Evolutionary conservation across 2,113 vertebrate species (phyloP).

Genomic region (Alces alces): DNA sequence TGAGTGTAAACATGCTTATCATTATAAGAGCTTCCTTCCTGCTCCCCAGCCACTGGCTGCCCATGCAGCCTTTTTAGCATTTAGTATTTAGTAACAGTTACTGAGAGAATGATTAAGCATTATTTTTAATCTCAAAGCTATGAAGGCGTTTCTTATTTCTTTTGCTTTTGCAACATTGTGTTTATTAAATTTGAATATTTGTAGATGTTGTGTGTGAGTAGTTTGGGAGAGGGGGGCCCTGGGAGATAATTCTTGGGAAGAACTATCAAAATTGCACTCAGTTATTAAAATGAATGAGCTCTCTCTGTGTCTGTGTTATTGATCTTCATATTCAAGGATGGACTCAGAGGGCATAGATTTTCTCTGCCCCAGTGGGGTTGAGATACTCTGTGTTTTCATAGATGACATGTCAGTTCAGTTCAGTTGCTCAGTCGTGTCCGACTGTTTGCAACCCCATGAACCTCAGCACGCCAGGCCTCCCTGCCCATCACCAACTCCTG

Average conservation of each 20-base stretch:
- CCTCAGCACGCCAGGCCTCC: no score
- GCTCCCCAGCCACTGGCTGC: background rate
- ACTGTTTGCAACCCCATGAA: no score
- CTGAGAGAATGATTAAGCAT: constrained; percentile 5
- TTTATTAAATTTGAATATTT: constrained; percentile 47
- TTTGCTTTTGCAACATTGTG: constrained; percentile 34
- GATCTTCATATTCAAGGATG: constrained; percentile 17
- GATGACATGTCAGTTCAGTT: background rate
- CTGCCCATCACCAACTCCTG: no score
- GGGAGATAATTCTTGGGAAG: constrained; percentile 1
- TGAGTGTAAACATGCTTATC: background rate
- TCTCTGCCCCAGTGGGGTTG: background rate
- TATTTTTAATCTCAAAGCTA: constrained; percentile 32
- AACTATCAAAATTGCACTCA: constrained; percentile 23
- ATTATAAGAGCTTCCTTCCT: constrained; percentile 31
- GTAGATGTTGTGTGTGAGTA: background rate
- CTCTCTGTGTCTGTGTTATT: constrained; percentile 37
- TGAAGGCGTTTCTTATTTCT: constrained; percentile 30
- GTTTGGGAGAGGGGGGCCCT: background rate
- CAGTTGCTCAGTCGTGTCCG: no score
- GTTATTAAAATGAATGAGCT: constrained; percentile 45
- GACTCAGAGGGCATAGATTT: background rate
- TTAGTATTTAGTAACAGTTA: constrained; percentile 36
- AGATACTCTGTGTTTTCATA: background rate
- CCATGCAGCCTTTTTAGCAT: background rate